Conservation (phyloP, 1,140 invertebrate genomes). For the Vanessa tameamea region DNA sequence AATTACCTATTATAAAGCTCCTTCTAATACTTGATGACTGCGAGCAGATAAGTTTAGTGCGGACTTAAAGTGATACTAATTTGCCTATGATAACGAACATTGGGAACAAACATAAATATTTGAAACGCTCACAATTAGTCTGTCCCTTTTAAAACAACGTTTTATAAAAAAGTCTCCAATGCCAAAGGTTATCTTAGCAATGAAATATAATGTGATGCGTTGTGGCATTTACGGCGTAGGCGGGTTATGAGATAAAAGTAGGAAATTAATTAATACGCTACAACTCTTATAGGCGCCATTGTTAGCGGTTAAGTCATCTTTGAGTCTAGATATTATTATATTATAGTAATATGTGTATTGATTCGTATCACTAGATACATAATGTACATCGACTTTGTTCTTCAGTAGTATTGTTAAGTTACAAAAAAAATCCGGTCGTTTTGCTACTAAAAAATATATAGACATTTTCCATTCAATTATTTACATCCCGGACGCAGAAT, state of each 20-base stretch:
- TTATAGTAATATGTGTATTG: background rate
- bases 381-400: too few species aligned
- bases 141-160: slow-evolving; percentile 28
- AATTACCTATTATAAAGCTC: too few species aligned
- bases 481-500: slow-evolving; percentile 4
- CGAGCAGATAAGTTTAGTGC: too few species aligned
- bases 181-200: slow-evolving; percentile 43
- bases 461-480: background rate
- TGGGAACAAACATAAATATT: too few species aligned
- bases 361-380: background rate
- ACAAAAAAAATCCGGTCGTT: background rate
- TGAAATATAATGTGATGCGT: slow-evolving; percentile 38
- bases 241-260: slow-evolving; percentile 23
- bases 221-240: slow-evolving; percentile 35
- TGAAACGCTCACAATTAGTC: background rate
- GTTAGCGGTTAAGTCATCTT: slow-evolving; percentile 10
- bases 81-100: too few species aligned
- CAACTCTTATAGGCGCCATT: slow-evolving; percentile 5
- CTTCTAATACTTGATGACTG: too few species aligned
- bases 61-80: too few species aligned
- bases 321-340: background rate
- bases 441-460: background rate
- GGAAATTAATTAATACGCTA: slow-evolving; percentile 33
- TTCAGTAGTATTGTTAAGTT: too few species aligned
- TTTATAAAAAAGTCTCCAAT: slow-evolving; percentile 35